These are phyloP conservation scores for Zaprionus nigranus DNA, from an alignment of 1,140 invertebrate genomes.

Conservation along the genomic window DNA sequence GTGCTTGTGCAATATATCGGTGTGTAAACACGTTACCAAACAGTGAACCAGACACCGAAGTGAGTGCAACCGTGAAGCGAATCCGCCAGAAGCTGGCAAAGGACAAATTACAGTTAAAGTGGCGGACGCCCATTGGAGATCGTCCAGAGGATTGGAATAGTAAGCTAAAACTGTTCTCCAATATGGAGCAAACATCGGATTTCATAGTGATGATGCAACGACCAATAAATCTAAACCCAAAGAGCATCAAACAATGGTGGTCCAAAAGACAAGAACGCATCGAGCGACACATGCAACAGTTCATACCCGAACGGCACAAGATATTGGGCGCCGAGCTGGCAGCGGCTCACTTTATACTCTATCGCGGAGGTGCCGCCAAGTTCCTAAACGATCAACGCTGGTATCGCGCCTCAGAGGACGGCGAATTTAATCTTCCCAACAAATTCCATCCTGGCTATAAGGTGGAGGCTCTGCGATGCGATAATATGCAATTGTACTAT, in stretches of 20 bases:
- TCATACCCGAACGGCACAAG: constrained; percentile 85
- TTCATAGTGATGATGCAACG: constrained; percentile 84
- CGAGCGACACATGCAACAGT: constrained; percentile 84
- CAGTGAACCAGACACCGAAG: constrained; percentile 33
- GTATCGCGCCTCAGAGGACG: constrained; percentile 85
- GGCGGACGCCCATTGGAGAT: constrained; percentile 84
- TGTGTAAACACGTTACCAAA: constrained; percentile 38
- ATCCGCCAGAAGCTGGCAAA: constrained; percentile 67
- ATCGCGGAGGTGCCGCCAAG: constrained; percentile 88
- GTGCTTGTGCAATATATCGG: neutral
- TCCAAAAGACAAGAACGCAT: constrained; percentile 69
- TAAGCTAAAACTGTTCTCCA: constrained; percentile 84
- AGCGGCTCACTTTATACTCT: constrained; percentile 89
- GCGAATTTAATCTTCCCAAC: constrained; percentile 86
- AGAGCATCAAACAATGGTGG: constrained; percentile 84
- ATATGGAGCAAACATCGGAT: constrained; percentile 81
- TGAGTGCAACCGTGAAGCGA: constrained; percentile 66
- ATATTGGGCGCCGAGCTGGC: constrained; percentile 89
- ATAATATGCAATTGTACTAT: constrained; percentile 87
- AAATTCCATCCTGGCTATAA: constrained; percentile 85
- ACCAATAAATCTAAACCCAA: constrained; percentile 84
- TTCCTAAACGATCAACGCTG: constrained; percentile 86
- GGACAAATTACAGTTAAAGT: constrained; percentile 83
- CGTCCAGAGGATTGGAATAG: constrained; percentile 84
- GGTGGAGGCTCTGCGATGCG: constrained; percentile 89